Evolutionary conservation across 1,140 invertebrate genomes (phyloP).

Genomic region (Drosophila kanapiae): DNA sequence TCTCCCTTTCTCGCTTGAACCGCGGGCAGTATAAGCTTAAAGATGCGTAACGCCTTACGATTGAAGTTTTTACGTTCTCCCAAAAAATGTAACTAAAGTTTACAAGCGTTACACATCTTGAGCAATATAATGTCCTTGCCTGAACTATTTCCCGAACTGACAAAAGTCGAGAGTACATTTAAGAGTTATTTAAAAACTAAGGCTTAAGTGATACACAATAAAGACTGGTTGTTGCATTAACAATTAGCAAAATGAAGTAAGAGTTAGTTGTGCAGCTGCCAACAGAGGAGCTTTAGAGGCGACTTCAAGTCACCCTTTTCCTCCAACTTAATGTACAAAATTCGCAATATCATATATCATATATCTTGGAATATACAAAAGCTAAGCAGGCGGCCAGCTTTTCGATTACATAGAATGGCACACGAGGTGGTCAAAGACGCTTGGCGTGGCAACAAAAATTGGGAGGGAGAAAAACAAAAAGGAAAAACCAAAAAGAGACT

Average conservation of each 20-base stretch:
- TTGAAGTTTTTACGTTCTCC: too few relatives aligned
- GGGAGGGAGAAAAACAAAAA: not conserved
- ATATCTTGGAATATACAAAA: slow-evolving; percentile 35
- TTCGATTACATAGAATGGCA: slow-evolving; percentile 25
- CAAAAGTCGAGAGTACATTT: not conserved
- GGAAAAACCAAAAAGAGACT: not conserved
- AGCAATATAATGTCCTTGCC: not conserved
- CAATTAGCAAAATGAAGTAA: slow-evolving; percentile 37
- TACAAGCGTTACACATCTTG: not conserved
- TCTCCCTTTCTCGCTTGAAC: not conserved
- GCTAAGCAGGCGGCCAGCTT: slow-evolving; percentile 29
- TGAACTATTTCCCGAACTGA: not conserved
- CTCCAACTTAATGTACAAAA: slow-evolving; percentile 30
- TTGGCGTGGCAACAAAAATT: slow-evolving; percentile 28
- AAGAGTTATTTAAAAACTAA: not conserved
- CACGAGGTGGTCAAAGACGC: slow-evolving; percentile 17
- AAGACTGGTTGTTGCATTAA: slow-evolving; percentile 9
- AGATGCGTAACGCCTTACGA: not conserved
- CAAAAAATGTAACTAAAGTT: too few relatives aligned
- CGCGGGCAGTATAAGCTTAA: not conserved
- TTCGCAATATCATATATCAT: slow-evolving; percentile 31
- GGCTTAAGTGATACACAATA: not conserved
- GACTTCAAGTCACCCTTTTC: slow-evolving; percentile 49
- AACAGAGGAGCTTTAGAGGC: slow-evolving; percentile 36
- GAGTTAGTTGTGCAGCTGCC: slow-evolving; percentile 58